Evolutionary conservation across 2,113 vertebrate genomes (phyloP).

Genomic region (Prietella phreatophila): DNA sequence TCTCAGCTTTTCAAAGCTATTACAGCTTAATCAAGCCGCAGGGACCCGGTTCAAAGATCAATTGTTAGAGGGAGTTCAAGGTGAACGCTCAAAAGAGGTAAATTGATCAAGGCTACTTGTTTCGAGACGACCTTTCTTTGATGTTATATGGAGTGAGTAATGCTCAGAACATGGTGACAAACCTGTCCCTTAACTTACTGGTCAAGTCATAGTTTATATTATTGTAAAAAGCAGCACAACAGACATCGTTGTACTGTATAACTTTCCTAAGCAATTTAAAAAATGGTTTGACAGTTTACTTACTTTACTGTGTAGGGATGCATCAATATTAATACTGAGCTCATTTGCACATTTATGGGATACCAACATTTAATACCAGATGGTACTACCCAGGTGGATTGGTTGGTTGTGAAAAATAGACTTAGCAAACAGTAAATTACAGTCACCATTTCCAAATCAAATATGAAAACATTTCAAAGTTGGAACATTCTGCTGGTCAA

Average conservation of each 20-base stretch:
- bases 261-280: background rate
- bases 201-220: background rate
- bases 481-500: background rate
- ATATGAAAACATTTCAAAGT: background rate
- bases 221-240: background rate
- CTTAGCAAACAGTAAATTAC: background rate
- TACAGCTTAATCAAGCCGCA: conserved; percentile 21
- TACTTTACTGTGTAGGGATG: background rate
- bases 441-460: background rate
- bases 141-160: background rate
- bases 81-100: background rate
- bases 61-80: background rate
- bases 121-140: background rate
- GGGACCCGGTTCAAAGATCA: conserved; percentile 7
- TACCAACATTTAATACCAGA: background rate
- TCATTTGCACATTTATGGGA: background rate
- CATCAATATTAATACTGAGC: background rate
- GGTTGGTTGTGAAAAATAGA: background rate
- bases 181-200: background rate
- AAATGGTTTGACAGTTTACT: background rate
- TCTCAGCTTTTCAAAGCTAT: background rate
- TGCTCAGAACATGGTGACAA: background rate
- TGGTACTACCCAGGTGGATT: background rate
- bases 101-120: background rate
- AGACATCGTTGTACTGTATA: background rate